Evolutionary conservation across 2,888 invertebrate species (phyloP).

Genomic region (Napeogenes inachia): DNA sequence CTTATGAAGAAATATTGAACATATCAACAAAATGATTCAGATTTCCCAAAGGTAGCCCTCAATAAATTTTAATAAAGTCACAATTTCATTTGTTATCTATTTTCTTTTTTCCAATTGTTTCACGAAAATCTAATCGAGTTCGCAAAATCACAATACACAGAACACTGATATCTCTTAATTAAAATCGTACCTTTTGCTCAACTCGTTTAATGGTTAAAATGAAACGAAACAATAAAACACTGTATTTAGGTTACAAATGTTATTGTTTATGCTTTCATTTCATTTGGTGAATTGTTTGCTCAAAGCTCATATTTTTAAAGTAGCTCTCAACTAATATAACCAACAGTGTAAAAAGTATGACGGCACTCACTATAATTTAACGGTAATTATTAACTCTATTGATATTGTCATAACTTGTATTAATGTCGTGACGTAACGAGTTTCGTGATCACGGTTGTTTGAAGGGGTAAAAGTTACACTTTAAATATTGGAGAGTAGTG

Average conservation of each 20-base stretch:
- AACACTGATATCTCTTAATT: slow-evolving; percentile 67
- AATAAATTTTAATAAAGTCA: background rate
- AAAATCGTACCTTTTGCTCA: slow-evolving; percentile 64
- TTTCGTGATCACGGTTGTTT: too few relatives aligned
- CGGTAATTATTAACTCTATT: too few relatives aligned
- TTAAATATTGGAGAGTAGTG: too few relatives aligned
- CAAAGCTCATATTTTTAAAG: background rate
- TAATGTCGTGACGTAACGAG: too few relatives aligned
- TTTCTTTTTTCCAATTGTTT: slow-evolving; percentile 65
- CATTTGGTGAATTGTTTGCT: background rate
- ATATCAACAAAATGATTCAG: background rate
- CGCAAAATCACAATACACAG: slow-evolving; percentile 55
- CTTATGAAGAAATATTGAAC: too few relatives aligned
- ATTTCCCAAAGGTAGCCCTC: background rate
- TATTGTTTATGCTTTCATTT: slow-evolving; percentile 32
- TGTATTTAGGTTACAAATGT: slow-evolving; percentile 12
- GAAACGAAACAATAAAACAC: slow-evolving; percentile 9
- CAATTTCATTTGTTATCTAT: slow-evolving; percentile 59
- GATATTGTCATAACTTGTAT: too few relatives aligned
- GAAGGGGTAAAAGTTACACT: too few relatives aligned
- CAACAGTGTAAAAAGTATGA: too few relatives aligned
- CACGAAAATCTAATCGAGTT: slow-evolving; percentile 62
- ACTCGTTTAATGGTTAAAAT: slow-evolving; percentile 15
- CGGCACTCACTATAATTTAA: too few relatives aligned
- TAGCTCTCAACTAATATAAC: background rate